Conservation (phyloP, 2,797 vertebrate genomes). For the Bradypodion ventrale region DNA sequence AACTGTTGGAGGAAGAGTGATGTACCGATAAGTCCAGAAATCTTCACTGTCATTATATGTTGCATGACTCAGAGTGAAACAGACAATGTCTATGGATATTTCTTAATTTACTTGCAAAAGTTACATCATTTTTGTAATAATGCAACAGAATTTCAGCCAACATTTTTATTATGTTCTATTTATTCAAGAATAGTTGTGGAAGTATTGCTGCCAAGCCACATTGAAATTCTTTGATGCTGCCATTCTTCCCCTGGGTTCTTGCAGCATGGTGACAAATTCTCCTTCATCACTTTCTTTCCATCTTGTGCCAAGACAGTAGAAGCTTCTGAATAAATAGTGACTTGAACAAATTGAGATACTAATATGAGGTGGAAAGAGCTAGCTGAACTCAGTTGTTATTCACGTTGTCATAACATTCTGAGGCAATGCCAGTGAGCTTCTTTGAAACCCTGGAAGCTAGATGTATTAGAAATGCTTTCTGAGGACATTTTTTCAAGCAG, state of each 20-base stretch:
- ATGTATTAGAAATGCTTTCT: constrained; percentile 26
- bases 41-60: no score
- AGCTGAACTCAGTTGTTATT: neutral
- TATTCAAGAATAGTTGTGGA: neutral
- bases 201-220: neutral
- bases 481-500: constrained; percentile 3
- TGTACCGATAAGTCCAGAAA: no score
- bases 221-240: constrained; percentile 31
- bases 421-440: constrained; percentile 26
- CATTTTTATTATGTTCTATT: neutral
- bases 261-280: neutral
- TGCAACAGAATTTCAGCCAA: no score
- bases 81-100: no score
- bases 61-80: no score
- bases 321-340: constrained; percentile 30
- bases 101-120: no score
- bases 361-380: constrained; percentile 3
- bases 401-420: constrained; percentile 15
- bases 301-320: constrained; percentile 14
- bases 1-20: no score
- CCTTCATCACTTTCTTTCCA: neutral
- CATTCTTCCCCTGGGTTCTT: constrained; percentile 17
- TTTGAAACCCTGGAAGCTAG: constrained; percentile 36
- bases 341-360: neutral
- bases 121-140: no score